Percentiles rank a stretch among this genome's conserved stretches.
These are phyloP conservation scores for Oscheius sp. DNA, from an alignment of 2,888 invertebrate genomes.

Conservation along the genomic window DNA sequence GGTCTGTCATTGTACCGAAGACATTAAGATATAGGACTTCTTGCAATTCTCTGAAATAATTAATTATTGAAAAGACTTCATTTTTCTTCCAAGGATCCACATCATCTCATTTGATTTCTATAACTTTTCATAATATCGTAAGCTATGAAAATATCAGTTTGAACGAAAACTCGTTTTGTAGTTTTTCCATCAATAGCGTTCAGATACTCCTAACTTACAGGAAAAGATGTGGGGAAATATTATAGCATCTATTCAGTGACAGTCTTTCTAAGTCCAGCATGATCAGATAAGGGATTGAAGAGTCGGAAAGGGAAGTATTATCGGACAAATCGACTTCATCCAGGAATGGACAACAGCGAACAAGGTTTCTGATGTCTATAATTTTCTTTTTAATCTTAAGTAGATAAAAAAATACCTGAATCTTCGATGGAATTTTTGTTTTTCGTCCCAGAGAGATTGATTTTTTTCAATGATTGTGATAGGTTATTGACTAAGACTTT, in stretches of 20 bases:
- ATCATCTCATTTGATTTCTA: too few relatives aligned
- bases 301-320: slow-evolving; percentile 10
- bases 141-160: too few relatives aligned
- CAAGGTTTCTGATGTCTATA: slow-evolving; percentile 19
- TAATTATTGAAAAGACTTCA: not conserved
- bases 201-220: slow-evolving; percentile 8
- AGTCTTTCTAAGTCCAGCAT: not conserved
- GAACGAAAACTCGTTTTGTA: too few relatives aligned
- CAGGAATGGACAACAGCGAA: slow-evolving; percentile 16
- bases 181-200: not conserved
- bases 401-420: not conserved
- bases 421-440: slow-evolving; percentile 21
- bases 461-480: not conserved
- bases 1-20: slow-evolving; percentile 18
- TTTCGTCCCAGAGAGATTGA: slow-evolving; percentile 28
- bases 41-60: slow-evolving; percentile 19
- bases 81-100: not conserved
- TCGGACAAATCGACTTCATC: slow-evolving; percentile 33
- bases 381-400: not conserved
- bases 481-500: not conserved
- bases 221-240: slow-evolving; percentile 14
- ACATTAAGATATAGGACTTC: too few relatives aligned
- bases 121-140: too few relatives aligned
- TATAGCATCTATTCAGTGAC: slow-evolving; percentile 32
- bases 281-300: not conserved